Evolutionary conservation across 2,888 invertebrate genomes (phyloP), one percentile per base, ranked within the genome.

Genomic region (Cancer borealis): DNA sequence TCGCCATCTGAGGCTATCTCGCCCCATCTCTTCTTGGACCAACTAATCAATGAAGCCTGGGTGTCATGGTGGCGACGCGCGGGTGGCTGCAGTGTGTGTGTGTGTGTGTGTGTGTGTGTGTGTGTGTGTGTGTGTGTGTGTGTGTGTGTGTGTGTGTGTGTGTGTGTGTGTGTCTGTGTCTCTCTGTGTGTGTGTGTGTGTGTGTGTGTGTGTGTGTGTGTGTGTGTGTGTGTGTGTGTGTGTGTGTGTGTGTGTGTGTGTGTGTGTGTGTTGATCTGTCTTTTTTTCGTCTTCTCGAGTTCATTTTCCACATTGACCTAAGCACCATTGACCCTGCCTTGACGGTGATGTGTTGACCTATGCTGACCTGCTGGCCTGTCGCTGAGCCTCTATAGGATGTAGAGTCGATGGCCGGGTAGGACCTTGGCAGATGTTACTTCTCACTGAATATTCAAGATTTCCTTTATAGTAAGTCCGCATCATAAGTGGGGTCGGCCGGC

Each of bases 1-100:
- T 21, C 84, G 39, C 84, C 84, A 84, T 84, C 84, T 84, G 84
- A 30, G 84, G 84, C 84, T 84, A 84, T 84, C 84, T 30, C 84
- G 84, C 39, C 30, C 84, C 39, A 84, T 84, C 84, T 30, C 84
- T 84, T 30, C 39, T 84, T 84, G 84, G 84, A 84, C 84, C 84
- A 84, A 84, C 84, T 84, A 30, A 84, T 84, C 84, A 84, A 84
- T 39, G 84, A 84, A 84, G 39, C 39, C 30, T 39, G 73, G 21
- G 73, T 79, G 73, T 79, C 73, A 60, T 60, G 73, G 73, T n/a
- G 73, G 73, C 73, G n/a, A 73, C 73, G 73, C 17, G 73, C 26
- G 73, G n/a, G 73, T 73, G 73, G 5, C 5, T 73, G 73, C n/a
- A n/a, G 66, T 73, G 73, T 73, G 73, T 73, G 73, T 73, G 73